A percentile compares a stretch with the other conserved stretches of the same genome.
These are phyloP conservation scores for Matsumyia berberina DNA, from an alignment of 2,888 invertebrate species.

Conservation along the genomic window DNA sequence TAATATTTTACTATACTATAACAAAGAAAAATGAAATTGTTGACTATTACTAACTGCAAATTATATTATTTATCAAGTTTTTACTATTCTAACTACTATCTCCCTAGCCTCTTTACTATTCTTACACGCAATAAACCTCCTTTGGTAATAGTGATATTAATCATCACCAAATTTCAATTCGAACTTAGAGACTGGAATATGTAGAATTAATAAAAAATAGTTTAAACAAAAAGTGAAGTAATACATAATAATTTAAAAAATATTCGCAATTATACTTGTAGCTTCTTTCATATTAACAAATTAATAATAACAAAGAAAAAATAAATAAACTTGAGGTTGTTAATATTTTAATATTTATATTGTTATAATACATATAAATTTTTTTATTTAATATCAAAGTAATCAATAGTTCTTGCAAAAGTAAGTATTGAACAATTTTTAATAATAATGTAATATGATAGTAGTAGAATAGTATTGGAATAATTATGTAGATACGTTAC, in stretches of 20 bases:
- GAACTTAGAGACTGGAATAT: constrained; percentile 73
- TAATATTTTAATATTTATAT: constrained; percentile 71
- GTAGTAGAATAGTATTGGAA: constrained; percentile 59
- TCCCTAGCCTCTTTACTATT: constrained; percentile 41
- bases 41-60: constrained; percentile 45
- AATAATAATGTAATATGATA: constrained; percentile 39
- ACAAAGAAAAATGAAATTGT: constrained; percentile 23
- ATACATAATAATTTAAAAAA: constrained; percentile 19
- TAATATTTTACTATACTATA: background rate
- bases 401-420: constrained; percentile 32
- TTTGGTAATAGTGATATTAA: constrained; percentile 37
- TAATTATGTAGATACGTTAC: constrained; percentile 65
- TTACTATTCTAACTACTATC: constrained; percentile 62
- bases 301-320: constrained; percentile 18
- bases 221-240: constrained; percentile 25
- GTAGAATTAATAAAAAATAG: constrained; percentile 49
- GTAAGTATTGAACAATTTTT: constrained; percentile 49
- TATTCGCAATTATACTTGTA: constrained; percentile 60
- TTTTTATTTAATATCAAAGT: constrained; percentile 22
- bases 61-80: constrained; percentile 42
- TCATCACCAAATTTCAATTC: constrained; percentile 64
- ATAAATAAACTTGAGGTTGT: constrained; percentile 73
- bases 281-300: constrained; percentile 48
- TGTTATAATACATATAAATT: constrained; percentile 52
- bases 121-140: constrained; percentile 18